Percentiles rank a stretch among this genome's conserved stretches.
phyloP scores from a whole-genome alignment of 2,113 vertebrate genomes.

The Vimba vimba region DNA sequence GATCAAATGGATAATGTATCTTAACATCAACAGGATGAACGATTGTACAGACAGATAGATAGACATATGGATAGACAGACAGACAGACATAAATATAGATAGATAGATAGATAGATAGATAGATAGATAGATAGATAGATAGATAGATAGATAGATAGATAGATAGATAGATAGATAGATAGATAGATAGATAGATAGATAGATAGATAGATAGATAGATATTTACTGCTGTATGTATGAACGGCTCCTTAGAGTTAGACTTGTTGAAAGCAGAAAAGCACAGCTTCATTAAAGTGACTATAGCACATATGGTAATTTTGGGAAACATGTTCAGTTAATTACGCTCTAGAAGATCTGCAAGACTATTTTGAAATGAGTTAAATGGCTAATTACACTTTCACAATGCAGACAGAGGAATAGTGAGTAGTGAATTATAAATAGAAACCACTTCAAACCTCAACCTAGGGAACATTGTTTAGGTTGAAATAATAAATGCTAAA shows the following conservation, averaged over 20 bases:
- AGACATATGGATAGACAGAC: no score
- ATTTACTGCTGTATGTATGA: background rate
- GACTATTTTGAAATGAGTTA: background rate
- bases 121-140: background rate
- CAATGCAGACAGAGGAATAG: background rate
- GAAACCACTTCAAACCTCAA: background rate
- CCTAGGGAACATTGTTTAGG: background rate
- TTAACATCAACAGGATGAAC: background rate
- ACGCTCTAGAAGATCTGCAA: background rate
- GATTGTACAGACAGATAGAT: background rate
- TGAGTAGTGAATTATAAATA: background rate
- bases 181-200: accelerated
- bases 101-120: background rate
- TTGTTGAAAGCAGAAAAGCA: background rate
- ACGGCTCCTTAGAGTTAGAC: background rate
- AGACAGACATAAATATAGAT: background rate
- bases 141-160: background rate
- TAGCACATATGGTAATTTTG: no score
- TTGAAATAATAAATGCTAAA: background rate
- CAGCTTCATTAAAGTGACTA: background rate
- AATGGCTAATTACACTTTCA: background rate
- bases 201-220: background rate
- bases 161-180: background rate
- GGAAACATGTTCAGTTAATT: background rate
- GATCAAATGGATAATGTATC: background rate